Conservation (phyloP, 2,113 vertebrate species). For the Leucosticte australis region DNA sequence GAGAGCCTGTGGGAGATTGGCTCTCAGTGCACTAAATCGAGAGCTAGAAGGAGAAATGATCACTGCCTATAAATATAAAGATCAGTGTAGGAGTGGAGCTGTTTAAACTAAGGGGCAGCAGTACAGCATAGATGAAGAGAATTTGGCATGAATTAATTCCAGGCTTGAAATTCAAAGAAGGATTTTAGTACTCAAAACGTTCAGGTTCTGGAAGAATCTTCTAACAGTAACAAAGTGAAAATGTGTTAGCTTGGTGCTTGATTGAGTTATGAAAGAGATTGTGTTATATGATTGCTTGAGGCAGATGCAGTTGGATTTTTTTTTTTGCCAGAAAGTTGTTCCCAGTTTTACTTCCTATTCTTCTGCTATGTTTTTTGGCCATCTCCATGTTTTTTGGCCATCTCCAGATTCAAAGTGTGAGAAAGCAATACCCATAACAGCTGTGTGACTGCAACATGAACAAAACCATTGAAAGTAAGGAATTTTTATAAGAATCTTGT, state of each 20-base stretch:
- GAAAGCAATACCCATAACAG: background rate
- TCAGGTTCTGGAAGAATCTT: background rate
- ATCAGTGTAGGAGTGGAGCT: constrained; percentile 47
- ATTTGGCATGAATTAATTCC: constrained; percentile 11
- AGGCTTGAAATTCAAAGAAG: background rate
- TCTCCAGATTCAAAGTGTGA: background rate
- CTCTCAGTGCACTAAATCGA: background rate
- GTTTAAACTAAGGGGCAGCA: constrained; percentile 40
- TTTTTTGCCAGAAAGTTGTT: background rate
- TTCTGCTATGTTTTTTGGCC: background rate
- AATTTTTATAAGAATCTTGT: background rate
- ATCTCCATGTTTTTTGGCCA: background rate
- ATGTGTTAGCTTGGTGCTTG: background rate
- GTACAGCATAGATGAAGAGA: background rate
- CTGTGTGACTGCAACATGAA: background rate
- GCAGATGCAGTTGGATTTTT: background rate
- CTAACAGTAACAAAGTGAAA: background rate
- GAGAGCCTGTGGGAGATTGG: background rate
- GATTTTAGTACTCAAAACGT: background rate
- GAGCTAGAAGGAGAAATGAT: constrained; percentile 21
- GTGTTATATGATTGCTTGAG: background rate
- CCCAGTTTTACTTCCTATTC: background rate
- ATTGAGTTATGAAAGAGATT: background rate
- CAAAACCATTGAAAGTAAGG: background rate
- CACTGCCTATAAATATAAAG: constrained; percentile 51